Evolutionary conservation across 2,113 vertebrate species (phyloP).

Genomic region (Gracilinanus agilis): DNA sequence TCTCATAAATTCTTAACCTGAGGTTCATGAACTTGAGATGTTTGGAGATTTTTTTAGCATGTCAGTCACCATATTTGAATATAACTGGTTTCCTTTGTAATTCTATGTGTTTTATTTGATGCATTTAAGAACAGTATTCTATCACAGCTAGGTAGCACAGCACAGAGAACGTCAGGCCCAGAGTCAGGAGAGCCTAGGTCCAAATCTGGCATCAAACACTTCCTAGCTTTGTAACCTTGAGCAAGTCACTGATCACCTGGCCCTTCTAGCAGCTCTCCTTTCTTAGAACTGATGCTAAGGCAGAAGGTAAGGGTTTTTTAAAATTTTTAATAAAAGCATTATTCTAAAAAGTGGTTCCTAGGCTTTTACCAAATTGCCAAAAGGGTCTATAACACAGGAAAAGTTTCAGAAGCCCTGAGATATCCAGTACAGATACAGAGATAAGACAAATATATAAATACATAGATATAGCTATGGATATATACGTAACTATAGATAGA

Average conservation of each 20-base stretch:
- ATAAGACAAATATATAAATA: not conserved
- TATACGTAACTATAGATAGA: not conserved
- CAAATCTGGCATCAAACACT: too few relatives aligned
- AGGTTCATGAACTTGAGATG: not conserved
- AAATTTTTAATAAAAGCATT: not conserved
- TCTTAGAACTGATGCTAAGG: too few relatives aligned
- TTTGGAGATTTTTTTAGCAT: not conserved
- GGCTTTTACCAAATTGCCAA: not conserved
- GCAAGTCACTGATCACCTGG: too few relatives aligned
- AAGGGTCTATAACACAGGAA: not conserved
- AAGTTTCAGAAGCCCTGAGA: not conserved
- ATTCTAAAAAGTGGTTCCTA: not conserved
- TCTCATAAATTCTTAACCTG: not conserved
- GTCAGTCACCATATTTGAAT: not conserved
- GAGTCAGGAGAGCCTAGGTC: too few relatives aligned
- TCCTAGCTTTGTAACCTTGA: too few relatives aligned
- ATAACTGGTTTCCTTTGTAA: not conserved
- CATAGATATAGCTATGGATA: not conserved
- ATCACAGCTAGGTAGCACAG: too few relatives aligned
- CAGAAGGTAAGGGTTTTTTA: too few relatives aligned
- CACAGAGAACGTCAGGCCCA: too few relatives aligned
- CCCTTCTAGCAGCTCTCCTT: too few relatives aligned
- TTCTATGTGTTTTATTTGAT: not conserved
- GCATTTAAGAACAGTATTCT: not conserved
- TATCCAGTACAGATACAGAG: not conserved